Evolutionary conservation across 2,888 invertebrate species (phyloP), one percentile per base, ranked within the genome.

Genomic region (Limnephilus marmoratus): DNA sequence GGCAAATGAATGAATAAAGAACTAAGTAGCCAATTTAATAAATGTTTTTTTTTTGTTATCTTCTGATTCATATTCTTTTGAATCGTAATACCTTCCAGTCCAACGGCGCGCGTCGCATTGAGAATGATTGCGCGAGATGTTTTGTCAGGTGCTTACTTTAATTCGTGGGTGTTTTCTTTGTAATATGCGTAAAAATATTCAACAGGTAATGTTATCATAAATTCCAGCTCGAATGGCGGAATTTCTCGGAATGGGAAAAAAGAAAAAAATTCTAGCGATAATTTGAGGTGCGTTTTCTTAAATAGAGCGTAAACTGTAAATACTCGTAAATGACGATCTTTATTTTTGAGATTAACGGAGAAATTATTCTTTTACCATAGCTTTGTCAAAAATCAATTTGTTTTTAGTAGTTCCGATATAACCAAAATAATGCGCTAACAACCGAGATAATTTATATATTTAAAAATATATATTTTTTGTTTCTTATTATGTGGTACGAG

Each of bases 101-200:
- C 24, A 9, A 68, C 11, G 68, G 68, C 49, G 49, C 49, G 49
- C 68, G 68, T 68, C 68, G 24, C 24, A 68, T 68, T 68, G 9
- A 68, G 68, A 68, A 68, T 24, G 24, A 68, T 24, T 68, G 68
- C 7, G 24, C 7, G 24, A 9, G 68, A 68, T 24, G n/a, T 68
- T n/a, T 24, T 68, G 7, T 68, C 68, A 68, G 68, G 68, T 68
- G 68, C 68, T 68, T 68, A n/a, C 68, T n/a, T 24, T 68, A 68
- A 68, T 68, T 9, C 68, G 18, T 53, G 53, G 1, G 24, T 68
- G 68, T 68, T 68, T 68, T 68, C 68, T 68, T 24, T 68, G 24
- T 68, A 68, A 68, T n/a, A 68, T 11, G 83, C 37, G 41, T 24
- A 29, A 86, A 86, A 86, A 86, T 49, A 86, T n/a, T 86, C 45